Evolutionary conservation across 2,113 vertebrate genomes (phyloP).

Genomic region (Gasterosteus nipponicus): DNA sequence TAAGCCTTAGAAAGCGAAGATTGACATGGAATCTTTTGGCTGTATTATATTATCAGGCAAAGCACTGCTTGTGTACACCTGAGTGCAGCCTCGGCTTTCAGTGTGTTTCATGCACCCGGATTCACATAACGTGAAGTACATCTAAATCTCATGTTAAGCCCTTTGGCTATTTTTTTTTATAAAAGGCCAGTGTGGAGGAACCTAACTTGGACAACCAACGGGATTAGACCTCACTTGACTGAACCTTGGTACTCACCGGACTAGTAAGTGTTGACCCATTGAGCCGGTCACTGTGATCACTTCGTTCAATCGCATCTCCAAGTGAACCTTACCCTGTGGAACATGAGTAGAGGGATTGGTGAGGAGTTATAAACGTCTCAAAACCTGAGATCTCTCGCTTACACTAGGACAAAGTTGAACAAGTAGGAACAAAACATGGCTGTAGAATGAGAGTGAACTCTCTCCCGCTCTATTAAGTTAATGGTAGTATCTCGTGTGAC

Average conservation of each 20-base stretch:
- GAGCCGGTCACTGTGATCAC: constrained; percentile 96
- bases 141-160: not conserved
- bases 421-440: constrained; percentile 17
- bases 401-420: not conserved
- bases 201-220: not conserved
- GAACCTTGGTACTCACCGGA: constrained; percentile 85
- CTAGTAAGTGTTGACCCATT: constrained; percentile 91
- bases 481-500: constrained; percentile 34
- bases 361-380: constrained; percentile 29
- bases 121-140: not conserved
- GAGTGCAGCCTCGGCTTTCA: not conserved
- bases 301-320: constrained; percentile 96
- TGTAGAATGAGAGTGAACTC: constrained; percentile 13
- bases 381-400: constrained; percentile 15
- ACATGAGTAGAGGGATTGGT: constrained; percentile 28
- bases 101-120: not conserved
- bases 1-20: not conserved
- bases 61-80: not conserved
- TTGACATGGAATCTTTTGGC: not conserved
- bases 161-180: not conserved
- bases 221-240: not conserved
- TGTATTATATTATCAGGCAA: not conserved
- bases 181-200: too few relatives aligned
- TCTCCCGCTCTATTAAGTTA: constrained; percentile 29
- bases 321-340: constrained; percentile 94